These are phyloP conservation scores for Macrosiphum euphorbiae DNA, from an alignment of 2,888 invertebrate species.

Conservation along the genomic window DNA sequence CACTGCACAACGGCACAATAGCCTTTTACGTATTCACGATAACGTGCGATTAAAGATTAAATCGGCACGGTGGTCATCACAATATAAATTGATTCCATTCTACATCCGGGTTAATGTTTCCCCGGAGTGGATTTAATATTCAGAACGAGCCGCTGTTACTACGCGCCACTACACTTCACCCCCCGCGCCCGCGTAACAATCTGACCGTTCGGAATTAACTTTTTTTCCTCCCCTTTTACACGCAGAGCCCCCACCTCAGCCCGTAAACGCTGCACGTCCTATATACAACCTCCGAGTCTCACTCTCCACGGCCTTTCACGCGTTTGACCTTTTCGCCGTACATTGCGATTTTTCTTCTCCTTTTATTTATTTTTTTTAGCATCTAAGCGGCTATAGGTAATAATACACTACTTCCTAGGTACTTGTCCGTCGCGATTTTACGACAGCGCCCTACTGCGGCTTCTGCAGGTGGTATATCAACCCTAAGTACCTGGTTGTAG, in stretches of 20 bases:
- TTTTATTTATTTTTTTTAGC: neutral
- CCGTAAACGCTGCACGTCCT: neutral
- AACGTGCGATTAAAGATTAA: slow-evolving; percentile 60
- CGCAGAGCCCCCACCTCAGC: neutral
- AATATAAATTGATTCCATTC: slow-evolving; percentile 60
- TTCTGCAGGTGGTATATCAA: too few species aligned
- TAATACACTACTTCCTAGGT: too few species aligned
- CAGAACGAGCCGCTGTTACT: slow-evolving; percentile 31
- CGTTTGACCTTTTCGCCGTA: neutral
- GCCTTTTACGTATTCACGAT: slow-evolving; percentile 37
- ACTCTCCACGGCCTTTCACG: neutral
- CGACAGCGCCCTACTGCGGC: too few species aligned
- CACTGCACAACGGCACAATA: neutral
- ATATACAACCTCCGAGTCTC: neutral
- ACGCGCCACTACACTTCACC: neutral
- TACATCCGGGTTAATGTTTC: slow-evolving; percentile 47
- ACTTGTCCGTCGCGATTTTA: too few species aligned
- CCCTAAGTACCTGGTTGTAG: too few species aligned
- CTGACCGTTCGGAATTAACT: slow-evolving; percentile 63
- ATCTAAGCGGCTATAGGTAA: neutral
- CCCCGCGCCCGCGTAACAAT: slow-evolving; percentile 37
- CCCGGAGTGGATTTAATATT: slow-evolving; percentile 59
- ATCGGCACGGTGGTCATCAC: slow-evolving; percentile 48
- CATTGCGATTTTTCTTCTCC: neutral
- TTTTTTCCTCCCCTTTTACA: slow-evolving; percentile 3